Evolutionary conservation across 2,888 invertebrate genomes (phyloP), one percentile per base, ranked within the genome.

Genomic region (Ormyrus nitidulus): DNA sequence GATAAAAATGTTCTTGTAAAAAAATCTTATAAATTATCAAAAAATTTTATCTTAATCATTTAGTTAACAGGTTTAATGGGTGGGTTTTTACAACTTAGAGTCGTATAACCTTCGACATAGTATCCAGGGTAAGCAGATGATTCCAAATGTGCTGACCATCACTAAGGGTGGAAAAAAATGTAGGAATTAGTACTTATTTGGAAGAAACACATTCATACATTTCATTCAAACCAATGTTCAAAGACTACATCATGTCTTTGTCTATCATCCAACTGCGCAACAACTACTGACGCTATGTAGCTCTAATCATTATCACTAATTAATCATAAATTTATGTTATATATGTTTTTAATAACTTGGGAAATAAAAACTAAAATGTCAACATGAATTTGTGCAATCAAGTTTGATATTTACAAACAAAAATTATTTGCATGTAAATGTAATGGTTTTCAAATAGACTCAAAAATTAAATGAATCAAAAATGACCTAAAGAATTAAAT

Each of bases 121-220:
- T 85, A 88, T 88, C 90, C 90, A 87, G 85, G 88, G 87, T 87
- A 88, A 89, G 87, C 86, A 86, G 89, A 88, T 88, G 89, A 89
- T 89, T 88, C 90, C 90, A 85, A 87, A 87, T 86, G 89, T 86
- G 88, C 85, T 87, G 89, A 88, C 88, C 89, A 85, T 87, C 89
- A 88, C 90, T 90, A 90, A 88, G 89, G 89, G 88, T 89, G 89
- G 88, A 90, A 89, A 90, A 88, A 89, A 90, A 90, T 86, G 87
- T 86, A 87, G 86, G 88, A 88, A 90, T 90, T 90, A 90, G 90
- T 90, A 90, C 84, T 86, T 88, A 85, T 87, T 88, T 86, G 84
- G 85, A 86, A 86, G 85, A 87, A 85, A 86, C 84, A 66, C 89
- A 89, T 84, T 86, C 89, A 88, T 84, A 87, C 89, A 85, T 75